phyloP scores from a whole-genome alignment of 2,113 vertebrate genomes.

The Phrynosoma blainvillii region DNA sequence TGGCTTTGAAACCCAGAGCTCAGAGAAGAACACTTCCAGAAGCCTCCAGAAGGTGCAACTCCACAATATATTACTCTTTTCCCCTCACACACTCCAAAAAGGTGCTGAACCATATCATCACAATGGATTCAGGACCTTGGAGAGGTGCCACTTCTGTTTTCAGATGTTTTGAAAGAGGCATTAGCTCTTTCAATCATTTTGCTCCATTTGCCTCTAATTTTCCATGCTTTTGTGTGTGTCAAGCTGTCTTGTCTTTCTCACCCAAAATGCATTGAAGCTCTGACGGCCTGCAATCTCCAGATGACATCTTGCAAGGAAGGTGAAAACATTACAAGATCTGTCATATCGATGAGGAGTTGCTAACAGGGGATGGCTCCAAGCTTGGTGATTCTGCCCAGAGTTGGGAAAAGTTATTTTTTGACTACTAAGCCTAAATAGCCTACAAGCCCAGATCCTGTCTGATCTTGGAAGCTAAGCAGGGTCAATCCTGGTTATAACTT shows the following conservation, averaged over 20 bases:
- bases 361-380: too few relatives aligned
- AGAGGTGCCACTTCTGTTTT: not conserved
- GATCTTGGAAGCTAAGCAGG: too few relatives aligned
- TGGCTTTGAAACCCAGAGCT: too few relatives aligned
- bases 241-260: conserved; percentile 17
- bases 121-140: too few relatives aligned
- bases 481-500: too few relatives aligned
- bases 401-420: not conserved
- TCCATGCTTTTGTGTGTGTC: conserved; percentile 23
- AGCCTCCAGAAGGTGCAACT: too few relatives aligned
- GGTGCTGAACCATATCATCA: too few relatives aligned
- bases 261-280: not conserved
- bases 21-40: too few relatives aligned
- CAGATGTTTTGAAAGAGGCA: not conserved
- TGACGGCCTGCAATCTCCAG: not conserved
- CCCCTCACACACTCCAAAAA: too few relatives aligned
- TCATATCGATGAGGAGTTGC: not conserved
- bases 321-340: not conserved
- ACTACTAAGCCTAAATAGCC: too few relatives aligned
- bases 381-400: not conserved
- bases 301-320: not conserved
- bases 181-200: not conserved
- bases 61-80: too few relatives aligned
- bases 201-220: conserved; percentile 33
- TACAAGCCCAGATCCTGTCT: too few relatives aligned